Evolutionary conservation across 2,113 vertebrate genomes (phyloP).

Genomic region (Periophthalmodon schlosseri): DNA sequence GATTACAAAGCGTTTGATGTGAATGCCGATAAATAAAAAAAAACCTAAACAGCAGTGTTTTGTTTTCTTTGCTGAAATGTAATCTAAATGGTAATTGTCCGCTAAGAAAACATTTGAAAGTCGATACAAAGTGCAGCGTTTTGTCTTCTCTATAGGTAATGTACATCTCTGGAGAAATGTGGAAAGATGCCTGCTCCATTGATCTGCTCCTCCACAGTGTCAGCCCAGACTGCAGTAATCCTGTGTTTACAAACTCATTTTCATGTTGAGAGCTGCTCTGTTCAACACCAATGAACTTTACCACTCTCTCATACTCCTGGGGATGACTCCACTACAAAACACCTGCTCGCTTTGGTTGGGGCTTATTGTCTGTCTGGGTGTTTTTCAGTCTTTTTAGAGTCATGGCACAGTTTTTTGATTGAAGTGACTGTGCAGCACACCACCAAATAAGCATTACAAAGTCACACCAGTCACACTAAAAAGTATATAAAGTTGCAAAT

Average conservation of each 20-base stretch:
- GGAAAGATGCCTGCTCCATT: neutral
- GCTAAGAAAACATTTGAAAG: conserved; percentile 9
- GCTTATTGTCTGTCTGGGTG: neutral
- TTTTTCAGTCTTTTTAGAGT: too few species aligned
- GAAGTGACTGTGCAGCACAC: too few species aligned
- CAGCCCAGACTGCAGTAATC: neutral
- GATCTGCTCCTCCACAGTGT: neutral
- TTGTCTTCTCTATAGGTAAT: neutral
- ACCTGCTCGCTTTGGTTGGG: neutral
- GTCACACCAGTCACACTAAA: too few species aligned
- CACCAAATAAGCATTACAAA: too few species aligned
- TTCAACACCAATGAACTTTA: neutral
- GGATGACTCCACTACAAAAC: neutral
- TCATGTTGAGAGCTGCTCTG: conserved; percentile 7
- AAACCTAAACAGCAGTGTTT: neutral
- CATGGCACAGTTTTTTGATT: too few species aligned
- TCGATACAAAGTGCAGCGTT: neutral
- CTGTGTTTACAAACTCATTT: conserved; percentile 5
- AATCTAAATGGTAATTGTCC: conserved; percentile 3
- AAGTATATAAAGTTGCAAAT: too few species aligned
- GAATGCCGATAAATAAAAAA: neutral
- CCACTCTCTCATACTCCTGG: neutral
- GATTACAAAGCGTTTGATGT: neutral
- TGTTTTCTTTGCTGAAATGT: neutral
- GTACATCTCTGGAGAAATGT: conserved; percentile 6